Evolutionary conservation across 2,888 invertebrate species (phyloP).

Genomic region (Melieria omissa): DNA sequence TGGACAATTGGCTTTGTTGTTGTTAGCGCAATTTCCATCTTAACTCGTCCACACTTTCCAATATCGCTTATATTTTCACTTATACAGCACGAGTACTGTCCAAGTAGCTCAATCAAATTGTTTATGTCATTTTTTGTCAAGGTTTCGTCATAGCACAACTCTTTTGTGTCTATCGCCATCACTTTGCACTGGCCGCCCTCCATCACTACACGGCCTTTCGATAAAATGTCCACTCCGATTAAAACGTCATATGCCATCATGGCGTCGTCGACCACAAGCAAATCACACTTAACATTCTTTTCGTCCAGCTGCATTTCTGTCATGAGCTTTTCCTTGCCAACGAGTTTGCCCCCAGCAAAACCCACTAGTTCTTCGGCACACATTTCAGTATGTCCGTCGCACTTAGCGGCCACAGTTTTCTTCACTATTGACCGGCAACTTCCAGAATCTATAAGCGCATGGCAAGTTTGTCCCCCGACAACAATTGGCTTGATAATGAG

Average conservation of each 20-base stretch:
- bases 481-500: background rate
- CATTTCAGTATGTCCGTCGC: background rate
- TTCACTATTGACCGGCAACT: constrained; percentile 3
- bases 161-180: background rate
- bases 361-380: background rate
- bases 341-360: background rate
- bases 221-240: constrained; percentile 7
- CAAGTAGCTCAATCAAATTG: background rate
- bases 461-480: background rate
- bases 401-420: background rate
- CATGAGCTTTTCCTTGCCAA: too few relatives aligned
- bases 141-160: too few relatives aligned
- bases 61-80: constrained; percentile 2
- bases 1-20: background rate
- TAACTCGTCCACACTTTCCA: background rate
- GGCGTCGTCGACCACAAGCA: constrained; percentile 8
- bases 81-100: background rate
- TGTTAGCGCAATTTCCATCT: background rate
- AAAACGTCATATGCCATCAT: constrained; percentile 1
- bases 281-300: background rate
- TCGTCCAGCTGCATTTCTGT: too few relatives aligned
- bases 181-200: constrained; percentile 8
- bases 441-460: constrained; percentile 10
- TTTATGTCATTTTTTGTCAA: background rate
- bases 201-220: constrained; percentile 8